These are phyloP conservation scores for Sesamia inferens DNA, from an alignment of 2,888 invertebrate species.

Conservation along the genomic window DNA sequence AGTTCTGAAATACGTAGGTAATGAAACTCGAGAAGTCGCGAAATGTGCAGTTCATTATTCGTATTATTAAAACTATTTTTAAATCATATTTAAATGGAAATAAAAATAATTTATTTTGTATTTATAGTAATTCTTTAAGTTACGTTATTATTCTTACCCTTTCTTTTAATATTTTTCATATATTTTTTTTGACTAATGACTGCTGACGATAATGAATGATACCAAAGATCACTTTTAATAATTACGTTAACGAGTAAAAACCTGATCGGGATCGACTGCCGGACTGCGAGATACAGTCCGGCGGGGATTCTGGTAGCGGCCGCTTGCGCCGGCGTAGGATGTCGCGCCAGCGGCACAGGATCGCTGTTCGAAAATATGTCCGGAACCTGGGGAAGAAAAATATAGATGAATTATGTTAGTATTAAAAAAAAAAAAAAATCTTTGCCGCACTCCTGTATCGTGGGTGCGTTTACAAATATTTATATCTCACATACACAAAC, in stretches of 20 bases:
- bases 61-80: not conserved
- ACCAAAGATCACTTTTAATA: conserved; percentile 84
- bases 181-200: conserved; percentile 12
- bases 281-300: conserved; percentile 88
- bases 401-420: not conserved
- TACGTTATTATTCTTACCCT: not conserved
- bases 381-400: conserved; percentile 89
- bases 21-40: not conserved
- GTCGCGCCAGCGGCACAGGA: conserved; percentile 91
- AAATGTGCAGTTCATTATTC: not conserved
- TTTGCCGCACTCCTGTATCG: too few relatives aligned
- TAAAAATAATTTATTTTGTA: not conserved
- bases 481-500: too few relatives aligned
- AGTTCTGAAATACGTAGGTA: too few relatives aligned
- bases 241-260: conserved; percentile 91
- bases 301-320: conserved; percentile 86
- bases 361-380: conserved; percentile 92
- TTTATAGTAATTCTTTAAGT: not conserved
- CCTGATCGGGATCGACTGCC: conserved; percentile 91
- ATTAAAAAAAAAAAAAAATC: too few relatives aligned
- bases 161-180: not conserved
- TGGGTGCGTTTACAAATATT: too few relatives aligned
- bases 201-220: conserved; percentile 65
- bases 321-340: conserved; percentile 80
- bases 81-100: not conserved